A percentile compares a stretch with the other conserved stretches of the same genome.
These are phyloP conservation scores for Ochotona princeps DNA, from an alignment of 2,113 vertebrate species.

Conservation along the genomic window DNA sequence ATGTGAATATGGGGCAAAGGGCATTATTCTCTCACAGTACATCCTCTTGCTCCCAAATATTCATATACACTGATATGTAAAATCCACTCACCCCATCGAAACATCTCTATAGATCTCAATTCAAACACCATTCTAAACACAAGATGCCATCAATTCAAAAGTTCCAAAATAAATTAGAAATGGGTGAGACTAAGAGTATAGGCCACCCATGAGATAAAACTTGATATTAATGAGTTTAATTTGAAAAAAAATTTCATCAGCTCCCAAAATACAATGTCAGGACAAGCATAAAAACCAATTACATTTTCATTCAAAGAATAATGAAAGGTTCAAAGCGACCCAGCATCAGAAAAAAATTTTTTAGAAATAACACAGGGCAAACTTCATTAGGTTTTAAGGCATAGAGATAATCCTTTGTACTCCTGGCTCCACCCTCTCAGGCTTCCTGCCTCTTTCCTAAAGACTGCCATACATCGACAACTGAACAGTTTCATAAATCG, in stretches of 20 bases:
- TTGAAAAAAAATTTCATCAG: not conserved
- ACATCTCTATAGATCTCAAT: not conserved
- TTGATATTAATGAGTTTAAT: not conserved
- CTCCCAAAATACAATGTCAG: not conserved
- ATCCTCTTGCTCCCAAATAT: not conserved
- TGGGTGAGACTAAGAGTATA: not conserved
- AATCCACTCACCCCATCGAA: constrained; percentile 12
- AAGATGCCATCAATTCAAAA: constrained; percentile 11
- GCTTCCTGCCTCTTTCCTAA: not conserved
- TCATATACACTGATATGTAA: not conserved
- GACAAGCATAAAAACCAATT: not conserved
- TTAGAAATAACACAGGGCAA: not conserved
- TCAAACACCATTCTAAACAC: not conserved
- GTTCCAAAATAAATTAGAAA: not conserved
- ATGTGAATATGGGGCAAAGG: not conserved
- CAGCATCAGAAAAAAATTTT: not conserved
- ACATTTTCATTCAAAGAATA: not conserved
- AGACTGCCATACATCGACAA: not conserved
- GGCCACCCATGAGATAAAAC: not conserved
- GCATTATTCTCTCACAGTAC: not conserved
- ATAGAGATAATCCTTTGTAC: not conserved
- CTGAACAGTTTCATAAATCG: not conserved
- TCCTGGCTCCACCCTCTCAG: not conserved
- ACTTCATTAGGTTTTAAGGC: not conserved
- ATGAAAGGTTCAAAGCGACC: not conserved